A percentile compares a stretch with the other conserved stretches of the same genome.
These are phyloP conservation scores for Chromis chromis DNA, from an alignment of 2,797 vertebrate genomes.

Conservation along the genomic window DNA sequence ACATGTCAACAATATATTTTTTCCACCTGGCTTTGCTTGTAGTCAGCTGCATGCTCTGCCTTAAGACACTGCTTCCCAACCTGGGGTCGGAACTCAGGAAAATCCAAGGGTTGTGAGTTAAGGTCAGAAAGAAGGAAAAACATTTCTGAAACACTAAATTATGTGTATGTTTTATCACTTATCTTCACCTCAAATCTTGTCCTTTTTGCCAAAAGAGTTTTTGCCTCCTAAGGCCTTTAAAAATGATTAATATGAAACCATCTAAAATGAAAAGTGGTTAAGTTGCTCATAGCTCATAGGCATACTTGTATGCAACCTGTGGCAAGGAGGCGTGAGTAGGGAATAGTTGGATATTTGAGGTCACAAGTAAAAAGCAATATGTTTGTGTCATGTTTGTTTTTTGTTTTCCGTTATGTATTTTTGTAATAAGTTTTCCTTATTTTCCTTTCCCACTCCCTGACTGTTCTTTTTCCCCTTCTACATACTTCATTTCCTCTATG, in stretches of 20 bases:
- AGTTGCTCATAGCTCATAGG: neutral
- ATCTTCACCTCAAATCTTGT: no score
- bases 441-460: neutral
- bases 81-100: neutral
- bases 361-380: neutral
- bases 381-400: neutral
- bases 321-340: neutral
- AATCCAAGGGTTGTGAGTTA: neutral
- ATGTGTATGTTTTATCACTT: no score
- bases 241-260: neutral
- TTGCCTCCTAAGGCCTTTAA: neutral
- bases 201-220: neutral
- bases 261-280: neutral
- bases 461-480: constrained; percentile 11
- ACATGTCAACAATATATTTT: neutral
- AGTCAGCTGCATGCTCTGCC: neutral
- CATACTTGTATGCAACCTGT: neutral
- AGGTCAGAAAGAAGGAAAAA: neutral
- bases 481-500: neutral
- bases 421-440: neutral
- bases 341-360: neutral
- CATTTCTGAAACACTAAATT: neutral
- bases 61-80: neutral
- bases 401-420: neutral
- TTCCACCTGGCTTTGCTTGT: neutral